Conservation (phyloP, 2,888 invertebrate genomes). For the Oligia fasciuncula region DNA sequence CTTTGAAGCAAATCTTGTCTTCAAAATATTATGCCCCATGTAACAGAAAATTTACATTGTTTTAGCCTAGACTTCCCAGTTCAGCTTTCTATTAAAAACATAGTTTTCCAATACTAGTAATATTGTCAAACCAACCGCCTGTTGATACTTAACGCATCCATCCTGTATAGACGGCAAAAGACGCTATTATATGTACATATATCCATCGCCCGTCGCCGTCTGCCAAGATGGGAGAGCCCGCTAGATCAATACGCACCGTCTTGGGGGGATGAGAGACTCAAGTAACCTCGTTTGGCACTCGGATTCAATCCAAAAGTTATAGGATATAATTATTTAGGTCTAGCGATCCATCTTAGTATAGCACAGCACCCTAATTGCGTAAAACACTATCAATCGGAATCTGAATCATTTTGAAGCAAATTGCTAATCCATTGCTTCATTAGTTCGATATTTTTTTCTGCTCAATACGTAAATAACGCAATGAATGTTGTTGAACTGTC, state of each 20-base stretch:
- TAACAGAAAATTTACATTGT: not conserved
- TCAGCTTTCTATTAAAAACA: not conserved
- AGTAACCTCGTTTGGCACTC: constrained; percentile 21
- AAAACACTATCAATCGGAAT: no score
- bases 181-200: not conserved
- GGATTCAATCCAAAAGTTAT: constrained; percentile 15
- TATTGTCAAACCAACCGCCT: constrained; percentile 42
- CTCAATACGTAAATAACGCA: no score
- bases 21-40: not conserved
- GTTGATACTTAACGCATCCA: constrained; percentile 34
- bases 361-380: no score
- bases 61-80: not conserved
- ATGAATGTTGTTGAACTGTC: no score
- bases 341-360: not conserved
- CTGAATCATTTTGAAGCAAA: no score
- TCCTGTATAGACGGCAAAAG: constrained; percentile 5
- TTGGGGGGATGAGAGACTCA: constrained; percentile 19
- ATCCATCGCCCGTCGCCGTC: constrained; percentile 27
- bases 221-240: constrained; percentile 37
- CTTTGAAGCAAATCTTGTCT: not conserved
- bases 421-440: no score
- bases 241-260: constrained; percentile 49
- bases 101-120: constrained; percentile 1
- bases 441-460: no score
- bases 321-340: constrained; percentile 7